Evolutionary conservation across 30 jellyfish, hydroid and myxozoan genomes (phyloP), one percentile per base, ranked within the genome.

Genomic region (Turritopsis dohrnii): DNA sequence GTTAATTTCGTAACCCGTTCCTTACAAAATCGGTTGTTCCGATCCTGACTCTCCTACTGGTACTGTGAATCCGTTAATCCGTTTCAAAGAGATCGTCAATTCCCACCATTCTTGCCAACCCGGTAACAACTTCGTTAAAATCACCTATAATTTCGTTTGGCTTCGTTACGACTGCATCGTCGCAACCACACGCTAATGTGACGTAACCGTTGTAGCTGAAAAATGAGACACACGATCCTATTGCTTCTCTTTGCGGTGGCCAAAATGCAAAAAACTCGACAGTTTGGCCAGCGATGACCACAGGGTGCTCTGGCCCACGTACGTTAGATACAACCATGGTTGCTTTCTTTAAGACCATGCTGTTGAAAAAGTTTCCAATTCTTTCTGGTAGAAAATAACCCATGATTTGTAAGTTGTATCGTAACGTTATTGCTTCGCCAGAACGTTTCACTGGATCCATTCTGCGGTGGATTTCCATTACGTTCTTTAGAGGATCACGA

Each of bases 191-290:
- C 18, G 54, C 83, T n/a, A 29, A 1, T 19, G 16, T 24, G 7
- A 74, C 65, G 41, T 16, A 8, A 0, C 60, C 83, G 8, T 74
- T 74, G 8, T 74, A 74, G 23, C n/a, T 74, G 26, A 74, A 24
- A 1, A 74, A n/a, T 23, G 83, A 74, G 27, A 74, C 24, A 19
- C 54, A 74, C 83, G 60, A 23, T 19, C 65, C 83, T 20, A 74
- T 74, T 26, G 26, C 23, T n/a, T 23, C 60, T 29, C 41, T 74
- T n/a, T 22, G 65, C 9, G 83, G 83, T 29, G 83, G 83, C 83
- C 83, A 74, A 29, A 74, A 74, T 22, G 41, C 71, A 7, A 74
- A 13, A 29, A 21, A 74, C 13, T 29, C 65, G 16, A 74, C 53
- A 16, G 28, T 29, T n/a, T 74, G 16, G 24, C 83, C 83, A 23